phyloP scores from a whole-genome alignment of 2,113 vertebrate species.

The Apodemus sylvaticus region DNA sequence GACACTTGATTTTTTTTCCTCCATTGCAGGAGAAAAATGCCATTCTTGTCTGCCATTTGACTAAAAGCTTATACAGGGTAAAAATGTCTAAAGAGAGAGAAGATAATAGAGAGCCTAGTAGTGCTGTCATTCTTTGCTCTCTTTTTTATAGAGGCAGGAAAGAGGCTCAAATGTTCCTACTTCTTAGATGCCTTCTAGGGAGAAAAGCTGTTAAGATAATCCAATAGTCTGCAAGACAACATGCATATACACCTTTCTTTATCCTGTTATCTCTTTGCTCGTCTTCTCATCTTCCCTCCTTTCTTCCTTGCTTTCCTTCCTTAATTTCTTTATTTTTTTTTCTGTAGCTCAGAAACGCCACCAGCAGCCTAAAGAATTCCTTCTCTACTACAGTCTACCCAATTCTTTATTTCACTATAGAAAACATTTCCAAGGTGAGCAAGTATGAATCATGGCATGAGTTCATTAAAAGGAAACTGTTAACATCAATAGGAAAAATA shows the following conservation, averaged over 20 bases:
- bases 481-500: not conserved
- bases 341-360: not conserved
- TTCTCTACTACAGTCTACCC: not conserved
- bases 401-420: not conserved
- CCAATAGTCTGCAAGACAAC: not conserved
- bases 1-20: conserved; percentile 5
- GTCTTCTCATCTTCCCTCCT: not conserved
- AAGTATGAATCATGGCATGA: not conserved
- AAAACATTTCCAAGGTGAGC: not conserved
- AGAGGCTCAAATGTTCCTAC: not conserved
- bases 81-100: conserved; percentile 43
- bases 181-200: not conserved
- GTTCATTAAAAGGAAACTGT: not conserved
- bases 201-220: not conserved
- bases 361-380: not conserved
- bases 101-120: not conserved
- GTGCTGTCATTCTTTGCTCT: conserved; percentile 39
- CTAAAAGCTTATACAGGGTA: conserved; percentile 49
- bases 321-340: fast-evolving
- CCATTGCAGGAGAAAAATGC: conserved; percentile 60
- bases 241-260: too few species aligned
- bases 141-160: not conserved
- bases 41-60: conserved; percentile 34
- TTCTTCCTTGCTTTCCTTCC: fast-evolving
- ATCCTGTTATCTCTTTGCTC: not conserved